Evolutionary conservation across 37 sponge, comb jelly and placozoan species (phyloP), one percentile per base, ranked within the genome.

Genomic region (Dysidea cf. avara): DNA sequence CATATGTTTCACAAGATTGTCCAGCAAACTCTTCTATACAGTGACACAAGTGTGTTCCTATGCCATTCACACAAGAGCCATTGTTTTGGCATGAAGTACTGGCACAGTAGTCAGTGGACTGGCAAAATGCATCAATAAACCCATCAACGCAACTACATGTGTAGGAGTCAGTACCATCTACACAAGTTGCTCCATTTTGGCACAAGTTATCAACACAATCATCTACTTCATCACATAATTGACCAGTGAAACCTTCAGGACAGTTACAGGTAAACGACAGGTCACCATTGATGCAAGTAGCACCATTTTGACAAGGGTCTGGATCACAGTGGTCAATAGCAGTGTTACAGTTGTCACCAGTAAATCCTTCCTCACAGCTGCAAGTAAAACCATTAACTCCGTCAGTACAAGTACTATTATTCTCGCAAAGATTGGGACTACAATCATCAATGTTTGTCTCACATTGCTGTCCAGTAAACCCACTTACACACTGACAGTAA

Each of bases 271-370:
- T n/a, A n/a, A n/a, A n/a, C n/a, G n/a, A n/a, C n/a, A n/a, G n/a
- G n/a, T 43, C 46, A 43, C 9, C 46, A 43, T 43, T 18, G 1
- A 21, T 38, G 30, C 86, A 84, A 5, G 75, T 57, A 5, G 68
- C 93, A 26, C 81, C 86, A 78, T 92, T 88, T 20, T 53, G 48
- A 77, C 86, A 87, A 29, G 81, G 71, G 1, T 5, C 22, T 21
- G 35, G 7, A 22, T 3, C 47, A 39, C 80, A 89, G 26, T 71
- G 58, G 24, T 63, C n/a, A 43, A 12, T 43, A 62, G 61, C 3
- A n/a, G n/a, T n/a, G n/a, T n/a, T n/a, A n/a, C n/a, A n/a, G n/a
- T n/a, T n/a, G n/a, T n/a, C n/a, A n/a, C n/a, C n/a, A n/a, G n/a
- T n/a, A n/a, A n/a, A n/a, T n/a, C n/a, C n/a, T n/a, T n/a, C n/a